phyloP scores from a whole-genome alignment of 2,113 vertebrate species.

The Sclerurus mexicanus region DNA sequence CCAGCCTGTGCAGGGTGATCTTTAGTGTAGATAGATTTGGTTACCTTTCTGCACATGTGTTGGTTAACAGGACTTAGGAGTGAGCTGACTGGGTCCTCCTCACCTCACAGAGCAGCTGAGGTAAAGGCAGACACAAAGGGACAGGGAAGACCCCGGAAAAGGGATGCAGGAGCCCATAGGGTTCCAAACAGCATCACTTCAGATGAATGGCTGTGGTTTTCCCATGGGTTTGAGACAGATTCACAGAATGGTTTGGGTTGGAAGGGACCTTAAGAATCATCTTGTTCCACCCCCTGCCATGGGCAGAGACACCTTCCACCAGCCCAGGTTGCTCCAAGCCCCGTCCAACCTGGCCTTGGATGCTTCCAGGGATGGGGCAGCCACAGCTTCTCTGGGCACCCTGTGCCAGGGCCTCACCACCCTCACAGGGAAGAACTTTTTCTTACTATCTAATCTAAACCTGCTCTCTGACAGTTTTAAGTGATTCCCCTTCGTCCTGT shows the following conservation, averaged over 20 bases:
- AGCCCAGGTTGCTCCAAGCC: neutral
- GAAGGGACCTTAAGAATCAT: neutral
- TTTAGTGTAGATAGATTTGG: neutral
- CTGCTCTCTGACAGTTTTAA: neutral
- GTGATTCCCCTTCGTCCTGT: neutral
- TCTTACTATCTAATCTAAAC: neutral
- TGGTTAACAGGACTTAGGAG: neutral
- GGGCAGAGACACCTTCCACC: neutral
- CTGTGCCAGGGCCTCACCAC: neutral
- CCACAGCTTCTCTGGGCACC: neutral
- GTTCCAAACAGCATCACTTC: neutral
- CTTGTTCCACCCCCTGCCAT: neutral
- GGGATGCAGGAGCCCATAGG: neutral
- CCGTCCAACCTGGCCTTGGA: fast-evolving
- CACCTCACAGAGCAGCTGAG: neutral
- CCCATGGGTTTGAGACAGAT: neutral
- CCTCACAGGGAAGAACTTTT: neutral
- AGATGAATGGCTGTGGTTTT: neutral
- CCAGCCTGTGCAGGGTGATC: neutral
- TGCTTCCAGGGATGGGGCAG: neutral
- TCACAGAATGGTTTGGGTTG: neutral
- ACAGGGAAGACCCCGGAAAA: neutral
- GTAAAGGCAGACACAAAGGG: neutral
- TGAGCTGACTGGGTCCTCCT: neutral
- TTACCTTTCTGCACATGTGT: neutral